These are phyloP conservation scores for Reticulitermes speratus DNA, from an alignment of 1,140 invertebrate species.

Conservation along the genomic window DNA sequence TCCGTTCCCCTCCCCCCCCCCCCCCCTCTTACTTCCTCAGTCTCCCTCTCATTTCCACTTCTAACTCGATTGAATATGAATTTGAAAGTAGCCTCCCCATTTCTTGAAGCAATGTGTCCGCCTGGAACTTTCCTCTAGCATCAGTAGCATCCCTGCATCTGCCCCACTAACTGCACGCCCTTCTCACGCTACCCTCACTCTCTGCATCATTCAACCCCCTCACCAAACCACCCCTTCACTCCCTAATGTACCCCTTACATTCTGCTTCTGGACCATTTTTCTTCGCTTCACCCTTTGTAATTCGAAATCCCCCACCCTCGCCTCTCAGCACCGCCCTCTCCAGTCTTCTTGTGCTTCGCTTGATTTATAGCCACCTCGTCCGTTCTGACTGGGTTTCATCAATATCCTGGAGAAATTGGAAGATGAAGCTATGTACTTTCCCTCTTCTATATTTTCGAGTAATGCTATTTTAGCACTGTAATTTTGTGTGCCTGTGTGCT, in stretches of 20 bases:
- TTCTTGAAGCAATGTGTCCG: conserved; percentile 12
- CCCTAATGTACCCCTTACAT: conserved; percentile 2
- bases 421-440: conserved; percentile 5
- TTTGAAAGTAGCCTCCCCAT: conserved; percentile 18
- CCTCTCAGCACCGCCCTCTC: not conserved
- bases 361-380: conserved; percentile 10
- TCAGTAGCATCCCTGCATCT: not conserved
- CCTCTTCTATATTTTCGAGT: not conserved
- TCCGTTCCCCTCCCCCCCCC: not conserved
- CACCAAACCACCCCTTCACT: not conserved
- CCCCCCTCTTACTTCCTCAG: too few relatives aligned
- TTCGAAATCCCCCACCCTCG: not conserved
- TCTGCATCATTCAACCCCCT: not conserved
- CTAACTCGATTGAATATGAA: conserved; percentile 19
- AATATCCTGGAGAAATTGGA: conserved; percentile 12
- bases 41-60: not conserved
- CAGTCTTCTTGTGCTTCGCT: not conserved
- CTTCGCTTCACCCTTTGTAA: conserved; percentile 10
- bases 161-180: not conserved
- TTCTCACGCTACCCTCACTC: not conserved
- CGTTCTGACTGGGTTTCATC: conserved; percentile 11
- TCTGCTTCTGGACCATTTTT: conserved; percentile 18
- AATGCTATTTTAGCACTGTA: not conserved
- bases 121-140: not conserved
- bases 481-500: not conserved